phyloP scores from a whole-genome alignment of 2,888 invertebrate species.

The Escarpia spicata region DNA sequence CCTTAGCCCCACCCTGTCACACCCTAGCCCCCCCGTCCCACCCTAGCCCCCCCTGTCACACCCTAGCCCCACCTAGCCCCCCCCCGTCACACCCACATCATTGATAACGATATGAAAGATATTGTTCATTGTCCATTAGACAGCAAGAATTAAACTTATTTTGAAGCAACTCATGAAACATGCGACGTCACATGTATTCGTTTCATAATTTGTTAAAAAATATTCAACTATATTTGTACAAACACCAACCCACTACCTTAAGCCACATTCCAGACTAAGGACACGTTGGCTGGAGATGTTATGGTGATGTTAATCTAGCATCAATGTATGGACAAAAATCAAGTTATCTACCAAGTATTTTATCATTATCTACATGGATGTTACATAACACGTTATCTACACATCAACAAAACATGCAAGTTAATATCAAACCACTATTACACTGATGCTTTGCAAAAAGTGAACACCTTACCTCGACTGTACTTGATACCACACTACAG shows the following conservation, averaged over 20 bases:
- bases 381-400: not conserved
- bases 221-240: not conserved
- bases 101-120: not conserved
- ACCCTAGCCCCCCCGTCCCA: too few species aligned
- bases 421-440: not conserved
- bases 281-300: not conserved
- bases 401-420: not conserved
- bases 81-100: too few species aligned
- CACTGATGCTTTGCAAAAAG: not conserved
- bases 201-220: not conserved
- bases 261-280: not conserved
- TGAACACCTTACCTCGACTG: not conserved
- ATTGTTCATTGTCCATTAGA: too few species aligned
- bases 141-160: too few species aligned
- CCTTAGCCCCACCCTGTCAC: too few species aligned
- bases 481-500: not conserved
- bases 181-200: not conserved
- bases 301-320: not conserved
- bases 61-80: too few species aligned
- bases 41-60: too few species aligned
- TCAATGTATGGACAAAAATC: not conserved
- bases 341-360: not conserved
- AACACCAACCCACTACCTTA: not conserved
- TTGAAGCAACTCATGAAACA: not conserved
- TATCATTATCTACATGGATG: not conserved